A percentile compares a stretch with the other conserved stretches of the same genome.
Conservation (phyloP, 2,888 invertebrate species). For the Ischnura elegans region DNA sequence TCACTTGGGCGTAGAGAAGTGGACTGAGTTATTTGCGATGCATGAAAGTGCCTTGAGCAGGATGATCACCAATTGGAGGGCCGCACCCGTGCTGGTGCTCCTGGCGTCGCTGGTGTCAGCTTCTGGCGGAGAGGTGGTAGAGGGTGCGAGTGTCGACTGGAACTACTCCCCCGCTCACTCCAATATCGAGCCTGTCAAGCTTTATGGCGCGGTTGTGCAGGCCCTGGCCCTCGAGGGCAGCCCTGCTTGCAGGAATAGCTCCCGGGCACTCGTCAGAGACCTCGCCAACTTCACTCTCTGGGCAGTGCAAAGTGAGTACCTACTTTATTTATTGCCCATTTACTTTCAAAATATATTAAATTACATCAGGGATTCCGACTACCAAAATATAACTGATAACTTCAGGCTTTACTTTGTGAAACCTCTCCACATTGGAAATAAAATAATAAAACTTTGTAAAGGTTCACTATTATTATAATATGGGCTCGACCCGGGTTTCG, state of each 20-base stretch:
- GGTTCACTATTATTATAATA: too few species aligned
- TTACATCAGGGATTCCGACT: too few species aligned
- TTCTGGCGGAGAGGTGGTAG: background rate
- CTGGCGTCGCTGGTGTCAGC: background rate
- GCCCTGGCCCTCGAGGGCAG: slow-evolving; percentile 7
- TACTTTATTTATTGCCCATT: too few species aligned
- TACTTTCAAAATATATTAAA: too few species aligned
- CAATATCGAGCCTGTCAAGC: background rate
- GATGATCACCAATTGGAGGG: background rate
- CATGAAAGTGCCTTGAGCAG: too few species aligned
- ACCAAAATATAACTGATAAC: too few species aligned
- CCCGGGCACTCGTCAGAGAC: slow-evolving; percentile 68
- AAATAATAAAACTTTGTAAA: too few species aligned
- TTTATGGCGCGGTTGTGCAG: background rate
- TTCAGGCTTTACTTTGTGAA: too few species aligned
- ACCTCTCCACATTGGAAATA: too few species aligned
- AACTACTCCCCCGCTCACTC: background rate
- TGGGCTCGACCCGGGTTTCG: too few species aligned
- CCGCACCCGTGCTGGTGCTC: background rate
- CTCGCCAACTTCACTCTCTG: slow-evolving; percentile 69
- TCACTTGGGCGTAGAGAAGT: too few species aligned
- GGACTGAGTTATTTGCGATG: too few species aligned
- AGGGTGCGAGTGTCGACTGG: background rate
- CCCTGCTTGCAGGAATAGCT: slow-evolving; percentile 68
- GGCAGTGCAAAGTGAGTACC: slow-evolving; percentile 70